Percentiles rank a stretch among this genome's conserved stretches.
Conservation (phyloP, 2,888 invertebrate species). For the Drosophila buzzatii region DNA sequence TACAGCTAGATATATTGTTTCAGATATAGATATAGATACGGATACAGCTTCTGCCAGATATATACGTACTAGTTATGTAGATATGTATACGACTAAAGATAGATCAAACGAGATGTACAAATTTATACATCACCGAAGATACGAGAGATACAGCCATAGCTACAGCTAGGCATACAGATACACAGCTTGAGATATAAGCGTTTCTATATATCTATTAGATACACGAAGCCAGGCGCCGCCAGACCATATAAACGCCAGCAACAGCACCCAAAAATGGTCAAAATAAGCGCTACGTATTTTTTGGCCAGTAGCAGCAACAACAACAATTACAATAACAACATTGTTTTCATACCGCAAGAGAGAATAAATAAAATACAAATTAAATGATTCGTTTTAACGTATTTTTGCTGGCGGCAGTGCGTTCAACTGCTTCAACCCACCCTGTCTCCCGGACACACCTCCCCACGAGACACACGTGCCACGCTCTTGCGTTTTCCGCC, state of each 20-base stretch:
- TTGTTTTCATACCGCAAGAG: slow-evolving; percentile 15
- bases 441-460: not conserved
- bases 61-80: too few relatives aligned
- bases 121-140: not conserved
- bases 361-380: slow-evolving; percentile 53
- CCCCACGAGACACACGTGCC: not conserved
- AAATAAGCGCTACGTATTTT: slow-evolving; percentile 57
- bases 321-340: slow-evolving; percentile 32
- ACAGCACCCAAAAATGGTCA: slow-evolving; percentile 68
- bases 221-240: slow-evolving; percentile 28
- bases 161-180: not conserved
- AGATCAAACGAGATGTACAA: not conserved
- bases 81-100: not conserved
- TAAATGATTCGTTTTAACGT: slow-evolving; percentile 52
- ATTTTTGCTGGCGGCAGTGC: slow-evolving; percentile 50
- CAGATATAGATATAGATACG: too few relatives aligned
- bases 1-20: not conserved
- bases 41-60: too few relatives aligned
- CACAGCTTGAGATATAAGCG: slow-evolving; percentile 16
- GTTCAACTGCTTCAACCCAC: not conserved
- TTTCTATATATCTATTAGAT: slow-evolving; percentile 30
- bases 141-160: not conserved
- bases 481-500: not conserved
- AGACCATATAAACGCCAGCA: slow-evolving; percentile 40
- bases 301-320: slow-evolving; percentile 21